Percentiles rank a stretch among this genome's conserved stretches.
Evolutionary conservation across 1,140 invertebrate species (phyloP).

Genomic region (Manduca sexta): DNA sequence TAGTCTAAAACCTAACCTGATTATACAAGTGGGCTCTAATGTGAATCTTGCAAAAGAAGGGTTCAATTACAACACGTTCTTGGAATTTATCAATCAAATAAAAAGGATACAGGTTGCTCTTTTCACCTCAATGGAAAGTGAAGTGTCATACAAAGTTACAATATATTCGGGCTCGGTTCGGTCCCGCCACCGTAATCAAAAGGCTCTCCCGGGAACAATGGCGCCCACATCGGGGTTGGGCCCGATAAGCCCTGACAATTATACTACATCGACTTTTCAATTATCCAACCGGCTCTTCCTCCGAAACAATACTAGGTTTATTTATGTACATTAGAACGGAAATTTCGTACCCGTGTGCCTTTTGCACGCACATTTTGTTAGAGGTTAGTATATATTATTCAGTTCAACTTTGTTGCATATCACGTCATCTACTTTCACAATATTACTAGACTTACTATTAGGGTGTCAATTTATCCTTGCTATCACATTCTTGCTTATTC

Average conservation of each 20-base stretch:
- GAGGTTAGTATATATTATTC: background rate
- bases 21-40: too few relatives aligned
- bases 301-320: conserved; percentile 64
- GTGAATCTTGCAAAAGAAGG: too few relatives aligned
- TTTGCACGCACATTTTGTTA: conserved; percentile 25
- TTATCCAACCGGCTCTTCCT: conserved; percentile 62
- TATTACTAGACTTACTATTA: background rate
- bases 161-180: conserved; percentile 56
- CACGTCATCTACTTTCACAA: background rate
- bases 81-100: conserved; percentile 13
- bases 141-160: conserved; percentile 66
- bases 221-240: conserved; percentile 62
- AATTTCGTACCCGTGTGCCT: conserved; percentile 45
- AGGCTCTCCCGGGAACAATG: conserved; percentile 67
- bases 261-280: conserved; percentile 73
- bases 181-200: conserved; percentile 61
- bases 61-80: too few relatives aligned
- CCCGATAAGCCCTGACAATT: conserved; percentile 70
- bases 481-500: background rate
- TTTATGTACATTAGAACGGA: conserved; percentile 68
- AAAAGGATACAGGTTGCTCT: conserved; percentile 35
- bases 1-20: too few relatives aligned
- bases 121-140: conserved; percentile 55
- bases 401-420: background rate
- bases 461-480: background rate